Evolutionary conservation across 2,113 vertebrate species (phyloP).

Genomic region (Amazona guildingii): DNA sequence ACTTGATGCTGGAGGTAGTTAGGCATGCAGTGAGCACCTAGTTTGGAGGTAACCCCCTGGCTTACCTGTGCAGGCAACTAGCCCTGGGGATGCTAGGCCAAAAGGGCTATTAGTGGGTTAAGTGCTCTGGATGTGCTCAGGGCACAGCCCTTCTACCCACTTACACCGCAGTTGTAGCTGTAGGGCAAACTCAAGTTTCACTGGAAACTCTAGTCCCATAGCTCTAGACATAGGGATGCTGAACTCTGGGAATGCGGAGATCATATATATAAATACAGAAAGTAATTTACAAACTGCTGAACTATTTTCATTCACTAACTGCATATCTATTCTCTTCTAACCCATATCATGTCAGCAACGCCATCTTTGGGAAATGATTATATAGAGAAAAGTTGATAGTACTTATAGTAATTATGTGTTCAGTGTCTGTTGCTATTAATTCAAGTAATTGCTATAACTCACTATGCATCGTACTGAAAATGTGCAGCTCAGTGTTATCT

Average conservation of each 20-base stretch:
- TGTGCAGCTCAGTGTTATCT: background rate
- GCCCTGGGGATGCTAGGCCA: background rate
- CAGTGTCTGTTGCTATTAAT: background rate
- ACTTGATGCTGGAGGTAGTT: background rate
- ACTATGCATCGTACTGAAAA: background rate
- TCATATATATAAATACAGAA: background rate
- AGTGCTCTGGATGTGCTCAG: too few species aligned
- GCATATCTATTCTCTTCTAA: background rate
- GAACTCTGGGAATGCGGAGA: background rate
- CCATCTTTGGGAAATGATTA: background rate
- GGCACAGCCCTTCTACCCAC: background rate
- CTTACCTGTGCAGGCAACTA: background rate
- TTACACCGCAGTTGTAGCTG: background rate
- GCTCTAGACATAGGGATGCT: background rate
- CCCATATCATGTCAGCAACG: accelerated
- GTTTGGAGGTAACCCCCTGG: background rate
- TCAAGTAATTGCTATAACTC: background rate
- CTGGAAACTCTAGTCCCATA: background rate
- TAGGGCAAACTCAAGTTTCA: background rate
- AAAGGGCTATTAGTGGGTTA: too few species aligned
- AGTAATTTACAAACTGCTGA: background rate
- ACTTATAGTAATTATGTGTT: background rate
- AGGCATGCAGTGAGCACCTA: background rate
- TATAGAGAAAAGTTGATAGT: background rate
- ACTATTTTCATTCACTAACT: background rate